Evolutionary conservation across 37 sponge, comb jelly and placozoan species (phyloP).

Genomic region (Tethya wilhelma): DNA sequence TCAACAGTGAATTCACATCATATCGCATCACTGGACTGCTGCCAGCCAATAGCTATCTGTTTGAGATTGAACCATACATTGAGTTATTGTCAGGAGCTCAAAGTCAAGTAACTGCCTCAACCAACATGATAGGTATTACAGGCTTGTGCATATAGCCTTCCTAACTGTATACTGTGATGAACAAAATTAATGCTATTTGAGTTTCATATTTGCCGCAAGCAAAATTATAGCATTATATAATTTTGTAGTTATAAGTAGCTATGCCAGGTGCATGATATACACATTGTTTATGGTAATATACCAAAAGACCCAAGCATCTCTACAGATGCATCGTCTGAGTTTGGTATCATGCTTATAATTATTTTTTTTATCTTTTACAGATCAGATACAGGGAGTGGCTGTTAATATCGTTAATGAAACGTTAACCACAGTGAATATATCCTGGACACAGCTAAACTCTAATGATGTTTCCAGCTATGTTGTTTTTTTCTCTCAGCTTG

Average conservation of each 20-base stretch:
- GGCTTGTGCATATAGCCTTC: too few species aligned
- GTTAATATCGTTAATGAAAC: neutral
- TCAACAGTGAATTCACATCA: neutral
- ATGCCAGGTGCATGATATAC: too few species aligned
- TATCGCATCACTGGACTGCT: constrained; percentile 11
- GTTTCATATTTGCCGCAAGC: too few species aligned
- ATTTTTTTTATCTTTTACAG: constrained; percentile 6
- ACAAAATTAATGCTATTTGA: too few species aligned
- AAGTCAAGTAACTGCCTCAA: neutral
- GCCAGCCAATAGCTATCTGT: neutral
- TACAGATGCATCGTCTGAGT: neutral
- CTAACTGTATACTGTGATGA: too few species aligned
- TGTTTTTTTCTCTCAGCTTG: constrained; percentile 23
- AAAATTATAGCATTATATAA: too few species aligned
- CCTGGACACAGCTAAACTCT: constrained; percentile 19
- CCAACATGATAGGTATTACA: constrained; percentile 14
- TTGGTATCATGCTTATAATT: too few species aligned
- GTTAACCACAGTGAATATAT: constrained; percentile 31
- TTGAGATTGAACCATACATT: constrained; percentile 2
- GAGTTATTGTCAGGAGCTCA: neutral
- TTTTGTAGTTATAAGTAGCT: too few species aligned
- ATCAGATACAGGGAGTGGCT: constrained; percentile 10
- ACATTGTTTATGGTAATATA: too few species aligned
- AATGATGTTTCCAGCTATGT: constrained; percentile 18
- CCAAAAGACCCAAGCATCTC: neutral